phyloP scores from a whole-genome alignment of 2,888 invertebrate species.

The Brenthis daphne region DNA sequence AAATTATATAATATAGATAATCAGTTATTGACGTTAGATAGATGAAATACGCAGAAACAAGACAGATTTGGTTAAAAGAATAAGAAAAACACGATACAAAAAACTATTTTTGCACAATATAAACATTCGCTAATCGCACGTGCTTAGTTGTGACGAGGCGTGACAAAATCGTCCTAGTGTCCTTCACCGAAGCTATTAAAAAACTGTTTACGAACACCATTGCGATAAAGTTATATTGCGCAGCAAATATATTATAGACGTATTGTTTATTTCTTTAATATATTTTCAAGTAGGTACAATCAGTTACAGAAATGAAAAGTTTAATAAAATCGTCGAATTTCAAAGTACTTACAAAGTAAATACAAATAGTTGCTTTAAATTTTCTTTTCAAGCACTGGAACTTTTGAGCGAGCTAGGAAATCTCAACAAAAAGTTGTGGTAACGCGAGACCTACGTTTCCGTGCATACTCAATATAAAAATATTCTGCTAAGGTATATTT shows the following conservation, averaged over 20 bases:
- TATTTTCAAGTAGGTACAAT: not conserved
- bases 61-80: constrained; percentile 2
- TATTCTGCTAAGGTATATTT: too few species aligned
- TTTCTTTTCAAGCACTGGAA: constrained; percentile 2
- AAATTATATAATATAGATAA: too few species aligned
- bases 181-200: constrained; percentile 52
- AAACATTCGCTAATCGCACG: constrained; percentile 36
- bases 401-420: constrained; percentile 10
- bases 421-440: constrained; percentile 12
- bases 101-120: constrained; percentile 20
- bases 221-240: constrained; percentile 48
- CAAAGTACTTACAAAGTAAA: constrained; percentile 8
- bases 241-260: constrained; percentile 21
- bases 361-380: not conserved
- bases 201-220: constrained; percentile 52
- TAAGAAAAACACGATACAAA: constrained; percentile 14
- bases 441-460: not conserved
- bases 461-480: not conserved
- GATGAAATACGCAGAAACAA: not conserved
- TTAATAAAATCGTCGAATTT: not conserved
- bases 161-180: constrained; percentile 47
- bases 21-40: too few species aligned
- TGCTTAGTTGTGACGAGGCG: constrained; percentile 41
- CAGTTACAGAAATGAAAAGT: not conserved
- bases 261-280: constrained; percentile 24